Evolutionary conservation across 2,797 vertebrate species (phyloP), one percentile per base, ranked within the genome.

Genomic region (Syndactyla subalaris): DNA sequence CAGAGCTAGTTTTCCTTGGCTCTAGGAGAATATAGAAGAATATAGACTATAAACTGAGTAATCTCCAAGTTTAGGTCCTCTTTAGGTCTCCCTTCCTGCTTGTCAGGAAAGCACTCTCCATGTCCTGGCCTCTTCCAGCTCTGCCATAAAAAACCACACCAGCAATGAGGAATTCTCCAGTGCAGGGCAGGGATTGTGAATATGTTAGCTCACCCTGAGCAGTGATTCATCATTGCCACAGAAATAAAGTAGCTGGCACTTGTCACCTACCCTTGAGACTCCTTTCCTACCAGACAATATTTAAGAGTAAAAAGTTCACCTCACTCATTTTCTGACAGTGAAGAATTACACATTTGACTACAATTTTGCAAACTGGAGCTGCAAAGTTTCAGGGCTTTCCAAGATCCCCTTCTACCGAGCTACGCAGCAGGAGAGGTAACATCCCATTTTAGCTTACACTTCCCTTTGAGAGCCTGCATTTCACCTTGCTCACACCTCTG

Each of bases 241-340:
- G 51, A 88, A 93, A 92, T 84, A 27, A 92, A 92, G 84, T 82
- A 66, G n/a, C 76, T 9, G 4, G 76, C 70, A 84, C 66, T 55
- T 88, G 66, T 39, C 84, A 73, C 80, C 83, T 87, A 84, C 86
- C 58, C 84, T 81, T 54, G 74, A 96, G 74, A 82, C 51, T 95
- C 54, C 88, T 81, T 86, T 92, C 67, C 84, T 70, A 70, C 22
- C 24, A 78, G 83, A 86, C 43, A 94, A 61, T 45, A 92, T 86
- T 71, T 88, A 74, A 86, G 45, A 85, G 48, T 57, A 38, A 85
- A 82, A 58, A 55, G 30, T 78, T 93, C 58, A 75, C 41, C 70
- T 88, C 62, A 30, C 86, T 92, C 92, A 24, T 49, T 90, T 91
- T 92, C 51, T 93, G 86, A 84, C 76, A 88, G 66, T 78, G 76